Percentiles rank a stretch among this genome's conserved stretches.
Conservation (phyloP, 37 sponge, comb jelly and placozoan species). For the Dysidea cf. avara region DNA sequence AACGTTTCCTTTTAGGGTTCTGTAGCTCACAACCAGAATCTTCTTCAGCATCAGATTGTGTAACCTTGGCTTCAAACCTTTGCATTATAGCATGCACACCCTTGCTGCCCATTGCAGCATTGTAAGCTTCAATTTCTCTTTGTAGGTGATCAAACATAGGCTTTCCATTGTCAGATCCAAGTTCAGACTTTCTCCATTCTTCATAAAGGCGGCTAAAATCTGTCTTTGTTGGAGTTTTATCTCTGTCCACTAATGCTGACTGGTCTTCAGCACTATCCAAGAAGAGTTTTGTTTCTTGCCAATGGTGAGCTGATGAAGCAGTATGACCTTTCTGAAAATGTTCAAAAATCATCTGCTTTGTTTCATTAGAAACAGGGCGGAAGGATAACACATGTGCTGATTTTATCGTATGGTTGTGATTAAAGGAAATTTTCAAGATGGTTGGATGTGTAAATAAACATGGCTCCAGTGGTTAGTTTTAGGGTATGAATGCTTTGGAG, state of each 20-base stretch:
- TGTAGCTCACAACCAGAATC: neutral
- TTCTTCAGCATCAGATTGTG: too few relatives aligned
- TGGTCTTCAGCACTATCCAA: slow-evolving; percentile 22
- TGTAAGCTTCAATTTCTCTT: slow-evolving; percentile 26
- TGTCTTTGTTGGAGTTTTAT: slow-evolving; percentile 2
- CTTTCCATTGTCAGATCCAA: slow-evolving; percentile 27
- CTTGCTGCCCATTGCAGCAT: neutral
- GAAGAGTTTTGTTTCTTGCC: slow-evolving; percentile 18
- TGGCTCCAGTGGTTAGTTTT: too few relatives aligned
- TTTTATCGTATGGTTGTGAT: slow-evolving; percentile 12
- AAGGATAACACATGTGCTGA: slow-evolving; percentile 26
- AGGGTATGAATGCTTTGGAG: too few relatives aligned
- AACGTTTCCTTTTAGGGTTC: neutral
- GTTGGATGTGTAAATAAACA: too few relatives aligned
- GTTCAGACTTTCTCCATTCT: slow-evolving; percentile 9
- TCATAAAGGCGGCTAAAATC: neutral
- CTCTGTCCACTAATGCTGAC: slow-evolving; percentile 5
- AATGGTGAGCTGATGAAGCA: slow-evolving; percentile 10
- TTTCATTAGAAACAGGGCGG: slow-evolving; percentile 20
- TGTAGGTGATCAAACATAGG: slow-evolving; percentile 23
- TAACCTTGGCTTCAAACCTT: neutral
- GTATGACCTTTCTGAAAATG: slow-evolving; percentile 26
- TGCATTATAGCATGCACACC: slow-evolving; percentile 2
- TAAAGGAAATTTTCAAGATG: slow-evolving; percentile 5
- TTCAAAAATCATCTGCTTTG: slow-evolving; percentile 18